Evolutionary conservation across 2,797 vertebrate genomes (phyloP).

Genomic region (Sebastes melanostomus): DNA sequence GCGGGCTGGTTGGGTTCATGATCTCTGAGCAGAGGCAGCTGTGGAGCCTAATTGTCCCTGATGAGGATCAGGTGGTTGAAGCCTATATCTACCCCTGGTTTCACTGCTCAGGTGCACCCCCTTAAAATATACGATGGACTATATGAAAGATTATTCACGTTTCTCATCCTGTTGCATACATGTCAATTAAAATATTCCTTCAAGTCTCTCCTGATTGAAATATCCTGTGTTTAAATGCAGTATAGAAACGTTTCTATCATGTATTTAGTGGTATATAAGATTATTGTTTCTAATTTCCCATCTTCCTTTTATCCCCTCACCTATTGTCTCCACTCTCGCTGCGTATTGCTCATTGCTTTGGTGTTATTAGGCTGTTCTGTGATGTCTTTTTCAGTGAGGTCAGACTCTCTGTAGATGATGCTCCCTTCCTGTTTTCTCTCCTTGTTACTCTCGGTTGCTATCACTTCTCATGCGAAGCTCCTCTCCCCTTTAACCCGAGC

Average conservation of each 20-base stretch:
- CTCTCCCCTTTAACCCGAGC: neutral
- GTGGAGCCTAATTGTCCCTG: too few species aligned
- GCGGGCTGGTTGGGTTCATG: too few species aligned
- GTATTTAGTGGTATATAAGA: neutral
- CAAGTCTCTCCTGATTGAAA: too few species aligned
- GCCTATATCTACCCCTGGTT: too few species aligned
- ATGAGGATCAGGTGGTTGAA: too few species aligned
- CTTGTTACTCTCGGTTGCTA: neutral
- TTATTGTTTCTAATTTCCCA: too few species aligned
- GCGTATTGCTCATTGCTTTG: neutral
- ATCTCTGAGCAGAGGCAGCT: too few species aligned
- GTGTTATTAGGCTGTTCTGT: neutral
- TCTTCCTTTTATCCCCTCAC: neutral
- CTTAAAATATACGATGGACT: too few species aligned
- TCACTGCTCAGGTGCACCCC: too few species aligned
- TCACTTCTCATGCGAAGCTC: conserved; percentile 7
- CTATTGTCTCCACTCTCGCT: neutral
- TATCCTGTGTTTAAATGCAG: neutral
- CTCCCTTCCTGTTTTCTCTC: conserved; percentile 2
- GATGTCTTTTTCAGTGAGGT: neutral
- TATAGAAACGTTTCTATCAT: neutral
- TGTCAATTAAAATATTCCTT: too few species aligned
- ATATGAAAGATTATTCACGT: too few species aligned
- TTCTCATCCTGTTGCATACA: too few species aligned
- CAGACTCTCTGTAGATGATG: neutral